Evolutionary conservation across 2,113 vertebrate species (phyloP).

Genomic region (Cyprinodon tularosa): DNA sequence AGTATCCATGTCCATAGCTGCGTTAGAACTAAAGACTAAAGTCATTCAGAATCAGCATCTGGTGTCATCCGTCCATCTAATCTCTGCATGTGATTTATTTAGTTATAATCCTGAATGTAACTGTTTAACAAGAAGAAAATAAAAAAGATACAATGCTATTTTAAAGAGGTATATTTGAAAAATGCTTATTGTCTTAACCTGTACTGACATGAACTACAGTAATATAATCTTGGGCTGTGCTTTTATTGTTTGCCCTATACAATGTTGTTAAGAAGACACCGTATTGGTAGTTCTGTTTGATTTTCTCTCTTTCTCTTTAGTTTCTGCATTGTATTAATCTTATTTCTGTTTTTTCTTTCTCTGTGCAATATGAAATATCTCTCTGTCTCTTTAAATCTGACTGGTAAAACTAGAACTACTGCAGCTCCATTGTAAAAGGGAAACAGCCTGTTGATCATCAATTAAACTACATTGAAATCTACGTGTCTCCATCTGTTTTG

Average conservation of each 20-base stretch:
- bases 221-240: conserved; percentile 84
- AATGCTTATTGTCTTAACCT: conserved; percentile 85
- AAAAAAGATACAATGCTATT: conserved; percentile 75
- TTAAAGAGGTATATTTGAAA: conserved; percentile 81
- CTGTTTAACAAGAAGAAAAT: conserved; percentile 83
- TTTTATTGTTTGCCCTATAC: conserved; percentile 82
- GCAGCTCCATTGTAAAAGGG: conserved; percentile 85
- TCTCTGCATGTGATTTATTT: conserved; percentile 90
- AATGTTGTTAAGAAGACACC: conserved; percentile 83
- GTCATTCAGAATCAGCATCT: conserved; percentile 55
- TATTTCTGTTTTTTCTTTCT: conserved; percentile 76
- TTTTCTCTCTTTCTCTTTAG: conserved; percentile 39
- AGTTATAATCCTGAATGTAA: conserved; percentile 89
- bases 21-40: conserved; percentile 42
- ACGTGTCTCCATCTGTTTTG: neutral
- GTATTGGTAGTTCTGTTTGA: conserved; percentile 77
- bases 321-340: conserved; percentile 81
- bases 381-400: conserved; percentile 77
- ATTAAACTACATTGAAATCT: conserved; percentile 84
- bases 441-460: conserved; percentile 86
- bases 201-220: conserved; percentile 82
- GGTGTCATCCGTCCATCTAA: conserved; percentile 83
- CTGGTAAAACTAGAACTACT: conserved; percentile 80
- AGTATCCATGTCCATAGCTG: conserved; percentile 34
- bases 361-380: conserved; percentile 84